Base-by-base conservation (phyloP, 2,113 vertebrate genomes). In the Bos javanicus region DNA sequence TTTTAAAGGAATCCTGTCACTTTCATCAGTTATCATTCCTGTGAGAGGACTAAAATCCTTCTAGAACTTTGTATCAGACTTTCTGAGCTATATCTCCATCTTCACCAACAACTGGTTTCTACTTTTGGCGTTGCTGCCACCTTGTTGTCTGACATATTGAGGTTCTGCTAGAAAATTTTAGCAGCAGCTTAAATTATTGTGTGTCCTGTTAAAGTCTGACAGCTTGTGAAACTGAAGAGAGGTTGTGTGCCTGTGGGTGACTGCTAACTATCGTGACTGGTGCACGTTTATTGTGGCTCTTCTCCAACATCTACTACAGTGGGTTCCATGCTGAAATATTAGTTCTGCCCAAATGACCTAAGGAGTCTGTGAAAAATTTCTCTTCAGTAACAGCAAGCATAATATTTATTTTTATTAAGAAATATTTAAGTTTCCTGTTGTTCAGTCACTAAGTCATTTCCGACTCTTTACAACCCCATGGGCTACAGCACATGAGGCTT, bases 181-280 rank as follows among this genome's bases (percentile, higher is more conserved):
- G 87, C 83, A 95, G 97, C 94, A 97, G 97, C 97, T 98, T 97
- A 97, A 89, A 96, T 98, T 94, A 86, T 97, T 97, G 97, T 97
- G 95, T 62, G 97, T 96, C 96, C 97, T 98, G 96, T 93, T 98
- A 96, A 96, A 97, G 93, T 64, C 97, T 97, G 95, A 93, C 98
- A 98, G 98, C 97, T 97, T 97, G 97, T 74, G 96, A 94, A 96
- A 93, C 98, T 87, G 71, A 97, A 84, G 59, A 28, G 50, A 96
- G 97, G 95, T 92, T 92, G 89, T 96, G 93, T 92, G 94, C 94
- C 97, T 96, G 94, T 94, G 96, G 97, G 95, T 92, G 92, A 96
- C 97, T 95, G 93, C 94, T 94, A 91, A 97, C 97, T 67, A 96
- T 82, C 83, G 95, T 89, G 93, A 97, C 96, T 95, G 96, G 97